A percentile compares a stretch with the other conserved stretches of the same genome.
phyloP scores from a whole-genome alignment of 1,140 invertebrate genomes.

The Dendrolimus punctatus region DNA sequence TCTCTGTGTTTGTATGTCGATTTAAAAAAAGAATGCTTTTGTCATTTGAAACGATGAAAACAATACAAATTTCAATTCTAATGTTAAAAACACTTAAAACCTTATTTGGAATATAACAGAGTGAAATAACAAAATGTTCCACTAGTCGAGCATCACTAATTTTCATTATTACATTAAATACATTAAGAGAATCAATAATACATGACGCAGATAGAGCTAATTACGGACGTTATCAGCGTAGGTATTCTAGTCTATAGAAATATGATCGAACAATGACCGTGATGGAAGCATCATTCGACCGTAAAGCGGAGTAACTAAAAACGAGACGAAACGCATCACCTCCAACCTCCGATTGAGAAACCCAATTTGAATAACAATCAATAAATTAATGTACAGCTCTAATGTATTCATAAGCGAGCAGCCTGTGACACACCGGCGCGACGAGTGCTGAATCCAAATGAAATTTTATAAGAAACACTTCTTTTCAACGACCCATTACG shows the following conservation, averaged over 20 bases:
- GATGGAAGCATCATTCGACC: slow-evolving; percentile 38
- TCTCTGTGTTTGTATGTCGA: too few relatives aligned
- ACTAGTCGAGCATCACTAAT: slow-evolving; percentile 29
- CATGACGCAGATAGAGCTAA: slow-evolving; percentile 27
- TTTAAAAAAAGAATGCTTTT: not conserved
- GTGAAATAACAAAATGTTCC: slow-evolving; percentile 24
- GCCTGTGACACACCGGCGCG: slow-evolving; percentile 43
- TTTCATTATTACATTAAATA: slow-evolving; percentile 42
- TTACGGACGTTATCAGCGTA: slow-evolving; percentile 27
- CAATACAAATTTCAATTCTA: slow-evolving; percentile 1
- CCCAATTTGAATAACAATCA: slow-evolving; percentile 70
- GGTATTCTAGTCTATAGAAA: slow-evolving; percentile 22
- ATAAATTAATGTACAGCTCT: slow-evolving; percentile 66
- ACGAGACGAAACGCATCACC: slow-evolving; percentile 51
- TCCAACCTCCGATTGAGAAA: slow-evolving; percentile 66
- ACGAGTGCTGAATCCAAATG: slow-evolving; percentile 64
- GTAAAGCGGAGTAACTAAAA: slow-evolving; percentile 48
- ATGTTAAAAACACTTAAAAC: slow-evolving; percentile 3
- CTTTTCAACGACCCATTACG: slow-evolving; percentile 55
- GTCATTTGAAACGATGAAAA: not conserved
- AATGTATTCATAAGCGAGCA: slow-evolving; percentile 63
- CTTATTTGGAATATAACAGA: not conserved
- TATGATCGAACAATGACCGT: slow-evolving; percentile 42
- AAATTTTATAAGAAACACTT: slow-evolving; percentile 64
- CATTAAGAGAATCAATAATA: slow-evolving; percentile 29